These are phyloP conservation scores for Tolmerus cingulatus DNA, from an alignment of 2,888 invertebrate species.

Conservation along the genomic window DNA sequence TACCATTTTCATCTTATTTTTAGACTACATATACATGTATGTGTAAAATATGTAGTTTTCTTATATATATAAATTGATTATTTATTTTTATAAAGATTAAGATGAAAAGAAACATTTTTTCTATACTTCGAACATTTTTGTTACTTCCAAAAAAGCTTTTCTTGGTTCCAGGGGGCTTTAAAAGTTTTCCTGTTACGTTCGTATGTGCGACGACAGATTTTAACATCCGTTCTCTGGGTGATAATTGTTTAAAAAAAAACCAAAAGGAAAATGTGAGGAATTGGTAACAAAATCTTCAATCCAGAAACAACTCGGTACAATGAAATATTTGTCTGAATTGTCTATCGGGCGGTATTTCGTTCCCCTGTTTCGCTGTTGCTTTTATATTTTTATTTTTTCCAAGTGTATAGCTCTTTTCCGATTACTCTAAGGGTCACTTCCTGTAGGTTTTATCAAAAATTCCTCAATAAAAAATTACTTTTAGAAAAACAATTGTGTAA, in stretches of 20 bases:
- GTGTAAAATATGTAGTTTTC: not conserved
- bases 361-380: not conserved
- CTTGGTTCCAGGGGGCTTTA: not conserved
- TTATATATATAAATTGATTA: too few species aligned
- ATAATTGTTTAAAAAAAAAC: not conserved
- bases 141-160: not conserved
- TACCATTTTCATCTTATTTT: not conserved
- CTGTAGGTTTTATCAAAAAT: not conserved
- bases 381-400: too few species aligned
- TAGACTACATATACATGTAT: not conserved
- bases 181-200: not conserved
- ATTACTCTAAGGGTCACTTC: not conserved
- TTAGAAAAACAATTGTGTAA: too few species aligned
- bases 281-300: not conserved
- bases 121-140: not conserved
- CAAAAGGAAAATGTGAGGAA: not conserved
- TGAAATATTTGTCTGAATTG: not conserved
- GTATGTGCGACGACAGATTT: not conserved
- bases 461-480: too few species aligned
- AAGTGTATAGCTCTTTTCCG: not conserved
- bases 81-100: too few species aligned
- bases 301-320: not conserved
- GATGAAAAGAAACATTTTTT: not conserved
- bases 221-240: not conserved
- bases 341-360: not conserved